A percentile compares a stretch with the other conserved stretches of the same genome.
Evolutionary conservation across 1,140 invertebrate species (phyloP).

Genomic region (Pseudoatta argentina): DNA sequence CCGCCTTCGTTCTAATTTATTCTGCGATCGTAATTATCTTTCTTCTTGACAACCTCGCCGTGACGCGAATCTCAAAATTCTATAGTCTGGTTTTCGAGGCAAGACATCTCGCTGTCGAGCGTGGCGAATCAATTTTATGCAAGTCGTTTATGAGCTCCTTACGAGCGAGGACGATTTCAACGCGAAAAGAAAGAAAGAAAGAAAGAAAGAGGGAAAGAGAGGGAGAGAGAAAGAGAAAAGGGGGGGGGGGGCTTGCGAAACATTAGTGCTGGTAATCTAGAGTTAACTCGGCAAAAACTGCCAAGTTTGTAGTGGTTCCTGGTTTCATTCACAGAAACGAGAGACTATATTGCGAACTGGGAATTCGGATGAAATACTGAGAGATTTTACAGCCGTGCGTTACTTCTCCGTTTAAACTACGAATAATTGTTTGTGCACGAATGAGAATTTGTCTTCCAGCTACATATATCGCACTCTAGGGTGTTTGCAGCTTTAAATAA

Average conservation of each 20-base stretch:
- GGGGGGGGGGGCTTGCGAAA: slow-evolving; percentile 65
- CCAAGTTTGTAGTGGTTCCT: not conserved
- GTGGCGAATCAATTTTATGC: slow-evolving; percentile 78
- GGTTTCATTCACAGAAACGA: slow-evolving; percentile 27
- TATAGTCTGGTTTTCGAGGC: slow-evolving; percentile 44
- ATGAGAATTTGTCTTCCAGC: slow-evolving; percentile 33
- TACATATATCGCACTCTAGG: not conserved
- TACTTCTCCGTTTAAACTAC: not conserved
- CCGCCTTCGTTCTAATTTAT: slow-evolving; percentile 53
- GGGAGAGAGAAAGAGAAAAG: not conserved
- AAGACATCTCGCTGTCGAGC: slow-evolving; percentile 34
- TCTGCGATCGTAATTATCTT: slow-evolving; percentile 42
- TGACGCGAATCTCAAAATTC: slow-evolving; percentile 23
- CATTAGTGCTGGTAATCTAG: slow-evolving; percentile 67
- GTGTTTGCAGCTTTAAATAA: slow-evolving; percentile 10
- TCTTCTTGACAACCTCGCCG: not conserved
- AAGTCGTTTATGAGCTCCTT: slow-evolving; percentile 78
- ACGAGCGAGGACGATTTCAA: slow-evolving; percentile 51
- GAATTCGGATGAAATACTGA: slow-evolving; percentile 9
- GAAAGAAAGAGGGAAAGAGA: not conserved
- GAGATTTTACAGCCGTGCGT: not conserved
- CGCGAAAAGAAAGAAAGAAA: not conserved
- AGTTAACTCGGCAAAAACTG: slow-evolving; percentile 67
- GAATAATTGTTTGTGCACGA: slow-evolving; percentile 11
- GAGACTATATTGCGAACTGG: not conserved